phyloP scores from a whole-genome alignment of 2,888 invertebrate species.

The Onthophagus sagittarius region DNA sequence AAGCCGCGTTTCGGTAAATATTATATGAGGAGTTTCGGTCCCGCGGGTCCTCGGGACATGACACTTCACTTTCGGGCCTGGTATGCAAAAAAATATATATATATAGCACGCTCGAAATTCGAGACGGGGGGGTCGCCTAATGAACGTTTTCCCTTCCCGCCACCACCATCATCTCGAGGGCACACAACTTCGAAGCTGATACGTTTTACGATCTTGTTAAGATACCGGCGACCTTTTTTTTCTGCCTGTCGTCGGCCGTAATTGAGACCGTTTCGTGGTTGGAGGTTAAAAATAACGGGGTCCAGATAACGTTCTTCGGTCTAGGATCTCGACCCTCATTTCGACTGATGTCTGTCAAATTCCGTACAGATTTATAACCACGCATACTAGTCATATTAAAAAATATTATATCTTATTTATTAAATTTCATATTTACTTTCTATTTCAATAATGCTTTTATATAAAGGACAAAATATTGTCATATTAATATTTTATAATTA shows the following conservation, averaged over 20 bases:
- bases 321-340: background rate
- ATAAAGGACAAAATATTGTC: too few species aligned
- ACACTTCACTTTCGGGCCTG: background rate
- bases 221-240: conserved; percentile 7
- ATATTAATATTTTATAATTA: too few species aligned
- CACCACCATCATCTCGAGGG: background rate
- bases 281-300: conserved; percentile 29
- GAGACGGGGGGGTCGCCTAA: background rate
- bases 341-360: background rate
- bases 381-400: background rate
- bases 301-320: background rate
- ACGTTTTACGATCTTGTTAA: conserved; percentile 12
- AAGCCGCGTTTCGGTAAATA: background rate
- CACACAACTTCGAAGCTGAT: background rate
- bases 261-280: conserved; percentile 4
- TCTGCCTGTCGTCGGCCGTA: conserved; percentile 2
- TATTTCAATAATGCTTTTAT: too few species aligned
- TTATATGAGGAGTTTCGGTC: background rate
- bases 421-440: too few species aligned
- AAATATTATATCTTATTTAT: too few species aligned
- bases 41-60: background rate
- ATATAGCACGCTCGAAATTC: background rate
- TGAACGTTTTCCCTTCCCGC: background rate
- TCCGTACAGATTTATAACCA: background rate
- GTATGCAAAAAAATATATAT: background rate